Percentiles rank a stretch among this genome's conserved stretches.
Evolutionary conservation across 2,113 vertebrate species (phyloP).

Genomic region (Apistogramma diplotaenia): DNA sequence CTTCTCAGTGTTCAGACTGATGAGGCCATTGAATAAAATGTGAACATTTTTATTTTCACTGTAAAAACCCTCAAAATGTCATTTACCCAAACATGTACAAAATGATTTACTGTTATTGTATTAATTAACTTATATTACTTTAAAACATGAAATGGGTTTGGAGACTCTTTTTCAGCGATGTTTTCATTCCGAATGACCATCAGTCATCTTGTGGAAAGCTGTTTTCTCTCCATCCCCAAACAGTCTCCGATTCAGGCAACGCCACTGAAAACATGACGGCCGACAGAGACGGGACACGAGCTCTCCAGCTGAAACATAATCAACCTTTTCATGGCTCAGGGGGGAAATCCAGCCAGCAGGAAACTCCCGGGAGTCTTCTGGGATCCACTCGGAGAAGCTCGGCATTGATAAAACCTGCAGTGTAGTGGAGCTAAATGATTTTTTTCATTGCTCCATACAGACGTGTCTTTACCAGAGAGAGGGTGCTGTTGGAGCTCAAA

Average conservation of each 20-base stretch:
- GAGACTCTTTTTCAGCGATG: neutral
- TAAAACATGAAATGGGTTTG: neutral
- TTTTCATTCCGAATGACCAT: neutral
- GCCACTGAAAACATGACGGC: neutral
- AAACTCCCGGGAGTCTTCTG: slow-evolving; percentile 4
- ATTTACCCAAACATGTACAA: neutral
- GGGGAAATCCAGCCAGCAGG: neutral
- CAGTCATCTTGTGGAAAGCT: neutral
- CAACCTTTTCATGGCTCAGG: slow-evolving; percentile 24
- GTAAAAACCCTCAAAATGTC: too few relatives aligned
- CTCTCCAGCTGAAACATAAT: slow-evolving; percentile 9
- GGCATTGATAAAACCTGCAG: slow-evolving; percentile 14
- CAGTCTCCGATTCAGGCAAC: slow-evolving; percentile 3
- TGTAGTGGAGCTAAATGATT: neutral
- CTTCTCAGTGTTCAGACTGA: too few relatives aligned
- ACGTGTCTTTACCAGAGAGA: neutral
- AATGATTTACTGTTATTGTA: neutral
- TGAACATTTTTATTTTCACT: too few relatives aligned
- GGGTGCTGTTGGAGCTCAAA: neutral
- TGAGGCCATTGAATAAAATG: too few relatives aligned
- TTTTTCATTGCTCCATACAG: slow-evolving; percentile 35
- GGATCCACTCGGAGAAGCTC: neutral
- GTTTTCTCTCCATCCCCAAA: neutral
- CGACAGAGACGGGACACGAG: neutral
- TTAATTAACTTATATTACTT: neutral